These are phyloP conservation scores for Anadara kagoshimensis DNA, from an alignment of 1,140 invertebrate genomes.

Conservation along the genomic window DNA sequence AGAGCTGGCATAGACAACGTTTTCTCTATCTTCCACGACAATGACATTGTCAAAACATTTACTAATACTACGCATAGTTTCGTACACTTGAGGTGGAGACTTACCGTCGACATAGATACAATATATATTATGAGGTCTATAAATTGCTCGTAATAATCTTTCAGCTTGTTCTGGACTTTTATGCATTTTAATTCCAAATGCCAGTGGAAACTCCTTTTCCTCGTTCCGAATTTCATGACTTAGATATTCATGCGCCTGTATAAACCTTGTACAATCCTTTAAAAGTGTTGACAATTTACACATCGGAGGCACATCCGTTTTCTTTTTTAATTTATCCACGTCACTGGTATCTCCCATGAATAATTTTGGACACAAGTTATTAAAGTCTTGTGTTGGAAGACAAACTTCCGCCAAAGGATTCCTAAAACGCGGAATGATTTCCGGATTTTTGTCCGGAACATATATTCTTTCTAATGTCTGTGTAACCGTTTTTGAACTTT, in stretches of 20 bases:
- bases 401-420: slow-evolving; percentile 34
- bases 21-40: slow-evolving; percentile 36
- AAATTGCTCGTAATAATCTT: slow-evolving; percentile 63
- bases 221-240: slow-evolving; percentile 28
- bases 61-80: slow-evolving; percentile 46
- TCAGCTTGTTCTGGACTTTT: slow-evolving; percentile 58
- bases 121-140: slow-evolving; percentile 69
- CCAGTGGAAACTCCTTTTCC: slow-evolving; percentile 57
- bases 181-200: slow-evolving; percentile 62
- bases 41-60: slow-evolving; percentile 58
- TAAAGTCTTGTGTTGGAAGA: slow-evolving; percentile 20
- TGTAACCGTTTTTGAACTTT: background rate
- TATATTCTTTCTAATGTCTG: background rate
- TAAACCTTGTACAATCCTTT: slow-evolving; percentile 43
- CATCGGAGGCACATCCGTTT: slow-evolving; percentile 5
- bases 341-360: slow-evolving; percentile 37
- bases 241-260: slow-evolving; percentile 39
- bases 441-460: background rate
- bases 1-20: slow-evolving; percentile 46
- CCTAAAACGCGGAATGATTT: background rate
- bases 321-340: slow-evolving; percentile 13
- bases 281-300: slow-evolving; percentile 36
- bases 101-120: slow-evolving; percentile 69
- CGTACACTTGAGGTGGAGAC: slow-evolving; percentile 40
- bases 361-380: slow-evolving; percentile 20